These are phyloP conservation scores for Tinamus guttatus DNA, from an alignment of 2,113 vertebrate genomes.

Conservation along the genomic window DNA sequence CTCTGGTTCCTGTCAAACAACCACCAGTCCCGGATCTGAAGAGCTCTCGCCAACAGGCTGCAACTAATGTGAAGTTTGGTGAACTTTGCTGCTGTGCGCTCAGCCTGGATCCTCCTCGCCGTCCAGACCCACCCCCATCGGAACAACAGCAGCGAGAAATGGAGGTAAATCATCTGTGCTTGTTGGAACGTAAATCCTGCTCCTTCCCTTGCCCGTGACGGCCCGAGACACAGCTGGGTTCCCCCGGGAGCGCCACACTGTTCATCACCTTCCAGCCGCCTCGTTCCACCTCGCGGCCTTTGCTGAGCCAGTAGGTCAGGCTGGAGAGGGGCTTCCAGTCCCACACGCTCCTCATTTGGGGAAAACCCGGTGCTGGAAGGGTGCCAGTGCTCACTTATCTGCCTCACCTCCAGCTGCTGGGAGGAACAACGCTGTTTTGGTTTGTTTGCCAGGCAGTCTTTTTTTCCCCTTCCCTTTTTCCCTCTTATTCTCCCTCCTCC, in stretches of 20 bases:
- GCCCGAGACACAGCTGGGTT: constrained; percentile 26
- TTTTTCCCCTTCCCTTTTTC: neutral
- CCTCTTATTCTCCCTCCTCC: neutral
- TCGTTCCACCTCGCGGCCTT: constrained; percentile 12
- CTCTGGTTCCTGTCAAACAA: neutral
- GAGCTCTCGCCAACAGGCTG: neutral
- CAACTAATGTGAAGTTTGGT: neutral
- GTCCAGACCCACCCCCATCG: neutral
- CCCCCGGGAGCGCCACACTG: constrained; percentile 18
- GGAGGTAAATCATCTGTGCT: constrained; percentile 8
- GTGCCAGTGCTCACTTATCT: neutral
- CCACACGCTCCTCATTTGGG: neutral
- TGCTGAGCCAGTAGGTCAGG: neutral
- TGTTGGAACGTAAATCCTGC: constrained; percentile 46
- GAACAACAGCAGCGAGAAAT: neutral
- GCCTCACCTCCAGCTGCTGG: constrained; percentile 9
- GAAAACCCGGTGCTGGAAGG: neutral
- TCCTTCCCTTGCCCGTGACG: constrained; percentile 52
- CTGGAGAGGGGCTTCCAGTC: constrained; percentile 12
- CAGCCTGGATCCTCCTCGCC: neutral
- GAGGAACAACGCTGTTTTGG: neutral
- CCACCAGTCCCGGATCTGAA: neutral
- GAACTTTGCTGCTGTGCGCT: neutral
- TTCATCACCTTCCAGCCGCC: constrained; percentile 59
- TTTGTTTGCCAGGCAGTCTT: neutral